These are phyloP conservation scores for Pagrus major DNA, from an alignment of 2,113 vertebrate genomes.

Conservation along the genomic window DNA sequence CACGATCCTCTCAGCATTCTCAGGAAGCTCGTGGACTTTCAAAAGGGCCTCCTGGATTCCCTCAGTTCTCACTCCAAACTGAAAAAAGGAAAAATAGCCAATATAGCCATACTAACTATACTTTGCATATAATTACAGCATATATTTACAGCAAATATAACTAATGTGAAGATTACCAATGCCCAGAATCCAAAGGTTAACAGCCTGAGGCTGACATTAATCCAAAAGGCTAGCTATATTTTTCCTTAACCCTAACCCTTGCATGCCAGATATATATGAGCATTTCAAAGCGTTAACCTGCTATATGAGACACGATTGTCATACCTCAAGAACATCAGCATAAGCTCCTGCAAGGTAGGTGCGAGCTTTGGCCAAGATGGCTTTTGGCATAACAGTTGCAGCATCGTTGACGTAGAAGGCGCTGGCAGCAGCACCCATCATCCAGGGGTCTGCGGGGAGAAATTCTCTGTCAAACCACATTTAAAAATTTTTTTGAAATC, in stretches of 20 bases:
- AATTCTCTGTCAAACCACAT: background rate
- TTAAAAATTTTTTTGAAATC: background rate
- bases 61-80: slow-evolving; percentile 86
- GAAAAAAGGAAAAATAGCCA: slow-evolving; percentile 1
- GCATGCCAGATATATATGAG: background rate
- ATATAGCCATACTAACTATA: background rate
- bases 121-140: background rate
- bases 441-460: slow-evolving; percentile 79
- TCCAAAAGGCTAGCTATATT: background rate
- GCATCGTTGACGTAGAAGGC: slow-evolving; percentile 86
- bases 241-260: too few species aligned
- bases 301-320: background rate
- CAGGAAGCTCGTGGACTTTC: slow-evolving; percentile 74
- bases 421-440: slow-evolving; percentile 85
- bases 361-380: slow-evolving; percentile 84
- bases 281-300: background rate
- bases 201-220: background rate
- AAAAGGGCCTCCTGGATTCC: slow-evolving; percentile 86
- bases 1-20: slow-evolving; percentile 79
- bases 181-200: too few species aligned
- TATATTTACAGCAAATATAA: background rate
- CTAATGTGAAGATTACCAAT: background rate
- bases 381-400: slow-evolving; percentile 85
- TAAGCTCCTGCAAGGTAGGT: slow-evolving; percentile 84
- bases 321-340: slow-evolving; percentile 88